Conservation (phyloP, 2,113 vertebrate species). For the Poicephalus meyeri region DNA sequence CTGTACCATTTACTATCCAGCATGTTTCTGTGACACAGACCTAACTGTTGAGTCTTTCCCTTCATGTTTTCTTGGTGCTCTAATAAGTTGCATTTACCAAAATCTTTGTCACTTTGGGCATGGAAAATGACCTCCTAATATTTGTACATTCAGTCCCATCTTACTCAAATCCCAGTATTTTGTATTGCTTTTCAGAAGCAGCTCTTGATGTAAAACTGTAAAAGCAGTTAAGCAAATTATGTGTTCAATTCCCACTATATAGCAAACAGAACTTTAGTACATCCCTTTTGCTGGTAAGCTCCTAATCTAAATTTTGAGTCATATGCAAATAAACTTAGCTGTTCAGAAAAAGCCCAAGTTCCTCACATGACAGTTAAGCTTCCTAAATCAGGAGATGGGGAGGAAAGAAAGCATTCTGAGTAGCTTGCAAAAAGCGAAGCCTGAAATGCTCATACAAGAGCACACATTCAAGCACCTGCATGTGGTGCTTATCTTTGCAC, state of each 20-base stretch:
- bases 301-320: constrained; percentile 8
- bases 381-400: not conserved
- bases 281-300: not conserved
- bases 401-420: not conserved
- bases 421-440: not conserved
- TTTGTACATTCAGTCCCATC: not conserved
- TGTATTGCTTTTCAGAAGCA: not conserved
- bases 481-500: not conserved
- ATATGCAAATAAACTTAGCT: constrained; percentile 9
- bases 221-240: constrained; percentile 3
- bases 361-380: not conserved
- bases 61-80: not conserved
- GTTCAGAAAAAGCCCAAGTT: not conserved
- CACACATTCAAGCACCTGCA: not conserved
- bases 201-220: not conserved
- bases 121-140: not conserved
- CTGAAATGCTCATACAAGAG: not conserved
- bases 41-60: not conserved
- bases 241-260: not conserved
- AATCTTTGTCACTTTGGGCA: not conserved
- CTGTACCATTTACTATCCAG: not conserved
- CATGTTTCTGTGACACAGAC: not conserved
- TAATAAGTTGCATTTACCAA: not conserved
- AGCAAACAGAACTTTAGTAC: not conserved
- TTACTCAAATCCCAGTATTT: not conserved